Conservation (phyloP, 2,888 invertebrate species). For the Yponomeuta cagnagella region DNA sequence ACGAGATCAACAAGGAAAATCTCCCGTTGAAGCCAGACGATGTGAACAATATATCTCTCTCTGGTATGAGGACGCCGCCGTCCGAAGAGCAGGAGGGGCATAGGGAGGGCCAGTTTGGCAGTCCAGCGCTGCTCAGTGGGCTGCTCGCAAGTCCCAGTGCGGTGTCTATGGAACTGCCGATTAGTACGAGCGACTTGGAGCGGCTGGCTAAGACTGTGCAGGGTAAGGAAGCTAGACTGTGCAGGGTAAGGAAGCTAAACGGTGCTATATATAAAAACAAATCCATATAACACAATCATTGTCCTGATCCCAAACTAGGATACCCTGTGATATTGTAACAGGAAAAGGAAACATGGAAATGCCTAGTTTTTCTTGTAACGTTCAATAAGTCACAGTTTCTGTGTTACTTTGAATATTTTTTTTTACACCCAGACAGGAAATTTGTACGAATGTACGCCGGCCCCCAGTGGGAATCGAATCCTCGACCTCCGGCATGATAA, state of each 20-base stretch:
- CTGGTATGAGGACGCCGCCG: conserved; percentile 33
- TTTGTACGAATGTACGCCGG: too few relatives aligned
- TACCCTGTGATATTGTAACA: too few relatives aligned
- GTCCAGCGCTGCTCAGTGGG: conserved; percentile 39
- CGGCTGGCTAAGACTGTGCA: conserved; percentile 59
- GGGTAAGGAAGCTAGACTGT: conserved; percentile 34
- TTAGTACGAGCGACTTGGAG: conserved; percentile 58
- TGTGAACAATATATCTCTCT: conserved; percentile 30
- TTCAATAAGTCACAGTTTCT: too few relatives aligned
- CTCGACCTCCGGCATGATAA: too few relatives aligned
- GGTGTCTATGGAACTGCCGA: conserved; percentile 54
- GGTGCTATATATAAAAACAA: too few relatives aligned
- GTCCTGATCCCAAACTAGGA: too few relatives aligned
- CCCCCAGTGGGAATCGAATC: too few relatives aligned
- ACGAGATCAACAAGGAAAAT: conserved; percentile 54
- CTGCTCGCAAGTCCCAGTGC: conserved; percentile 55
- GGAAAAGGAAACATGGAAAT: too few relatives aligned
- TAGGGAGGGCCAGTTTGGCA: conserved; percentile 26
- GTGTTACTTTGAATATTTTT: too few relatives aligned
- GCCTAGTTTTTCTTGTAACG: too few relatives aligned
- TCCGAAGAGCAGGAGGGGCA: conserved; percentile 30
- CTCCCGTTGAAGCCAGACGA: conserved; percentile 45
- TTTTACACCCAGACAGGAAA: too few relatives aligned
- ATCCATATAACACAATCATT: too few relatives aligned
- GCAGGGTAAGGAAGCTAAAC: conserved; percentile 38